These are phyloP conservation scores for Papilio helenus DNA, from an alignment of 1,140 invertebrate species.

Conservation along the genomic window DNA sequence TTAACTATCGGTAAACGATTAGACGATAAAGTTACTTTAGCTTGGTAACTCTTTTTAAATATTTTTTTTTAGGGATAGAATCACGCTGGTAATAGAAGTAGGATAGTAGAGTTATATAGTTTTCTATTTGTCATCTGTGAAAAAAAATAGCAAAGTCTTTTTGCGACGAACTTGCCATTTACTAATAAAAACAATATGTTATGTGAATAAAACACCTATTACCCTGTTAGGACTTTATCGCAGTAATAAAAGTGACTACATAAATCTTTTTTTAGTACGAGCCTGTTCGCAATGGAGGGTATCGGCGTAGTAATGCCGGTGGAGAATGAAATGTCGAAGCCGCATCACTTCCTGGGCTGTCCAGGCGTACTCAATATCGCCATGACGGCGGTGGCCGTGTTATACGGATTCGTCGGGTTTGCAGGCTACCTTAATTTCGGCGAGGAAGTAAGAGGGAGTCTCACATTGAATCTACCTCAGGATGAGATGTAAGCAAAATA, in stretches of 20 bases:
- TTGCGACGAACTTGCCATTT: background rate
- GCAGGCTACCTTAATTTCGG: conserved; percentile 93
- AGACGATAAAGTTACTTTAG: background rate
- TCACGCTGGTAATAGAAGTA: no score
- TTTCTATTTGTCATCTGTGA: background rate
- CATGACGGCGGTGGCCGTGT: conserved; percentile 89
- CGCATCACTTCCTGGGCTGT: conserved; percentile 90
- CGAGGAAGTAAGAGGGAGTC: conserved; percentile 85
- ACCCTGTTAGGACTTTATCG: no score
- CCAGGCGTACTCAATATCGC: conserved; percentile 92
- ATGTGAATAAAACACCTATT: no score
- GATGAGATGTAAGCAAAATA: conserved; percentile 84
- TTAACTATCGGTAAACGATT: background rate
- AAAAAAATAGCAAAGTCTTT: background rate
- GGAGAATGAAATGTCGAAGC: conserved; percentile 93
- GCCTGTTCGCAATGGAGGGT: conserved; percentile 92
- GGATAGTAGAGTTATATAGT: no score
- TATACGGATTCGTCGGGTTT: conserved; percentile 92
- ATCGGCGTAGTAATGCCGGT: conserved; percentile 94
- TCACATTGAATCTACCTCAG: conserved; percentile 88
- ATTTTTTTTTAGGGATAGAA: background rate
- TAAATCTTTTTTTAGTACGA: conserved; percentile 82
- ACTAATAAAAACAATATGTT: no score
- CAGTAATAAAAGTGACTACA: no score
- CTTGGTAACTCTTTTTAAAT: background rate